These are phyloP conservation scores for Trilocha varians DNA, from an alignment of 2,888 invertebrate genomes.

Conservation along the genomic window DNA sequence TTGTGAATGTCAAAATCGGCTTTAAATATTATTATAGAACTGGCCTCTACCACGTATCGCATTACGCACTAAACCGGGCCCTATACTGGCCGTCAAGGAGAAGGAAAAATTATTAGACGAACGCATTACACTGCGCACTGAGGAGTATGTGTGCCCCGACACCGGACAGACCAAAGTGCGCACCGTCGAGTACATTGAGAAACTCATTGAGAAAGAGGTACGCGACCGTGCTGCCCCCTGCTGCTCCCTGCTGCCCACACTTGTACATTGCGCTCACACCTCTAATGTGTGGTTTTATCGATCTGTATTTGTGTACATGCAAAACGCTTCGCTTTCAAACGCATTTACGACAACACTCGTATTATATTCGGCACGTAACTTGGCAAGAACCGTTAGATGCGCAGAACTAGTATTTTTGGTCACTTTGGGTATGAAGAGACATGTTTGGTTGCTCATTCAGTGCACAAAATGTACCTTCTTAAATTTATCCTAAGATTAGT, in stretches of 20 bases:
- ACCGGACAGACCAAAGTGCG: conserved; percentile 90
- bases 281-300: conserved; percentile 53
- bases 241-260: too few relatives aligned
- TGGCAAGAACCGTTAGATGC: conserved; percentile 11
- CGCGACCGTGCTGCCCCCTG: too few relatives aligned
- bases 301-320: conserved; percentile 36
- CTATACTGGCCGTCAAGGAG: conserved; percentile 87
- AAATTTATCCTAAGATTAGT: too few relatives aligned
- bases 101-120: conserved; percentile 92
- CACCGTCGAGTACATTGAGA: conserved; percentile 95
- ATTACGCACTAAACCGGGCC: conserved; percentile 89
- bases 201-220: conserved; percentile 97
- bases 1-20: conserved; percentile 66
- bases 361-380: conserved; percentile 16
- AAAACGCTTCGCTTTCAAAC: conserved; percentile 64
- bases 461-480: too few relatives aligned
- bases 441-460: too few relatives aligned
- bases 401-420: too few relatives aligned
- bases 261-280: conserved; percentile 62
- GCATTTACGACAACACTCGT: conserved; percentile 29
- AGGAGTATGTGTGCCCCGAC: conserved; percentile 89
- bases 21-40: conserved; percentile 72
- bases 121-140: conserved; percentile 89
- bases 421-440: too few relatives aligned
- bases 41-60: conserved; percentile 87